Evolutionary conservation across 2,797 vertebrate species (phyloP).

Genomic region (Chanos chanos): DNA sequence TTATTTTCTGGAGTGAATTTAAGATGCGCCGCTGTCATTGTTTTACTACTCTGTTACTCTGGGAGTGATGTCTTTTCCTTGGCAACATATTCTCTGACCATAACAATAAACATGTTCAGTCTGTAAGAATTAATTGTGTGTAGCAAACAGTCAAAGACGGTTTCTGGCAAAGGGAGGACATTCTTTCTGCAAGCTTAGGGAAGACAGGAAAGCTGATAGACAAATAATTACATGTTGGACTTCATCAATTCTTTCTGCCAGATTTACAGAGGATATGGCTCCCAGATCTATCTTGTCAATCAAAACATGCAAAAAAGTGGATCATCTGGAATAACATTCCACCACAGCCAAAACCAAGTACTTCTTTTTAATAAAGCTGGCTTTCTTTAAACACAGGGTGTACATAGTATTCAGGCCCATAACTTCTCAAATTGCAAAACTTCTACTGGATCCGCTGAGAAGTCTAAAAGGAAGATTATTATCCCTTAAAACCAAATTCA

Average conservation of each 20-base stretch:
- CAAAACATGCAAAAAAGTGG: conserved; percentile 6
- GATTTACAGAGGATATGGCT: background rate
- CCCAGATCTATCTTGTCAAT: conserved; percentile 13
- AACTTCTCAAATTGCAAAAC: background rate
- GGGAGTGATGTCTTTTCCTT: conserved; percentile 38
- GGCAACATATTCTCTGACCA: conserved; percentile 23
- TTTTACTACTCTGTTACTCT: conserved; percentile 34
- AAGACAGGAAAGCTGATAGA: conserved; percentile 18
- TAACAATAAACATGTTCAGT: conserved; percentile 37
- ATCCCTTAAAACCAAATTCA: conserved; percentile 14
- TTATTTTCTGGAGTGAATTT: conserved; percentile 29
- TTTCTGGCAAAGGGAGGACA: conserved; percentile 28
- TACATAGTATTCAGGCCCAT: background rate
- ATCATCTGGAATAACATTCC: background rate
- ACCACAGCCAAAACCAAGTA: conserved; percentile 4
- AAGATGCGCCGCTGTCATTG: conserved; percentile 32
- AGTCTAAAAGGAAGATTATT: background rate
- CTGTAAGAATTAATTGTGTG: conserved; percentile 43
- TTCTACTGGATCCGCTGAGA: background rate
- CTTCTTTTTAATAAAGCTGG: background rate
- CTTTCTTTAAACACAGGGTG: conserved; percentile 7
- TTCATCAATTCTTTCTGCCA: conserved; percentile 23
- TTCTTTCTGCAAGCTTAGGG: conserved; percentile 14
- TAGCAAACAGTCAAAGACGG: conserved; percentile 31
- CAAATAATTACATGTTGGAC: conserved; percentile 30